Evolutionary conservation across 2,113 vertebrate species (phyloP), one percentile per base, ranked within the genome.

Genomic region (Illadopsis cleaveri): DNA sequence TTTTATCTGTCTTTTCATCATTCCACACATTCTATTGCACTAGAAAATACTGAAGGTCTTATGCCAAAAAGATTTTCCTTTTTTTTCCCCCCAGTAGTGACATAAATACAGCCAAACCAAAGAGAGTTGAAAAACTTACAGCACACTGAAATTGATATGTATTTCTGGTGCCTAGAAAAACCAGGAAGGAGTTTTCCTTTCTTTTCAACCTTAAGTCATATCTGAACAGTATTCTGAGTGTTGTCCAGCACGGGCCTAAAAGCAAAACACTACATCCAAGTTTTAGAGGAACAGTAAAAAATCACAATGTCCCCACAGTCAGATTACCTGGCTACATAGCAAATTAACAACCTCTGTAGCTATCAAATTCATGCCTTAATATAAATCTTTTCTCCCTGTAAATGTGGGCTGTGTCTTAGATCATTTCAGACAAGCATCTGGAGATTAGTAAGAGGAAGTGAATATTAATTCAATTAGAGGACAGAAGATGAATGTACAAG

Each of bases 381-480:
- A 38, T 33, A 77, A 73, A 78, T 47, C 38, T 68, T 82, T 37
- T 33, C 50, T 66, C 50, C 69, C 35, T 73, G 61, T 82, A 77
- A 89, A 82, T 11, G 30, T 82, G 77, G 78, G 11, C 30, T 60
- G 42, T 35, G 8, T 92, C 69, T 80, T 64, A 89, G 57, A 87
- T 85, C 42, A 72, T 89, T 95, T 86, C 72, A 93, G 89, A 72
- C 69, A 89, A 71, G 85, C 44, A 62, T 77, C 90, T 95, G 80
- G 92, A 90, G 89, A 91, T 94, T 89, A 87, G 62, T 69, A 79
- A 85, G 83, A 76, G 84, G 90, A 86, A 79, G 71, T 72, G 73
- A 83, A 73, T 82, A 89, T 89, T 90, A 84, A 73, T 64, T 95
- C 72, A 85, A 56, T 96, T 93, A 95, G 80, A 89, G 82, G 65